Evolutionary conservation across 2,797 vertebrate species (phyloP).

Genomic region (Adrianichthys oophorus): DNA sequence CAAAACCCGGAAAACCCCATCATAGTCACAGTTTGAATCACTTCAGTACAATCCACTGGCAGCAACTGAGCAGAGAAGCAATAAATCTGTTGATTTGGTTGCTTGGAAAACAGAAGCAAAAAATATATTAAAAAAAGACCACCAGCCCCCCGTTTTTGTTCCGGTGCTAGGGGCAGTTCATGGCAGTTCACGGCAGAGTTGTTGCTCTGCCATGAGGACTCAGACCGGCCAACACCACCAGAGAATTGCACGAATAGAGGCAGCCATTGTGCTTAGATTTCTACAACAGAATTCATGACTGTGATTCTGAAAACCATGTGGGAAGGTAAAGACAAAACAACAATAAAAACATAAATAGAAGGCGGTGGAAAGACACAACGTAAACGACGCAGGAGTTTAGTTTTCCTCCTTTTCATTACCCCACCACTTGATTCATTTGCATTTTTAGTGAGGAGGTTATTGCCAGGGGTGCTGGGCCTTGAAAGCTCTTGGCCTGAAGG

Average conservation of each 20-base stretch:
- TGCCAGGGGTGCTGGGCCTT: constrained; percentile 52
- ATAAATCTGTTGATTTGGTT: constrained; percentile 58
- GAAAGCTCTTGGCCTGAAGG: constrained; percentile 61
- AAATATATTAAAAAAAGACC: constrained; percentile 1
- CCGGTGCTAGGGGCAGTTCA: constrained; percentile 45
- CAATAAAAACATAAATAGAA: constrained; percentile 2
- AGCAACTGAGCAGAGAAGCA: constrained; percentile 61
- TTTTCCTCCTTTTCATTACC: constrained; percentile 31
- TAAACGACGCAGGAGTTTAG: constrained; percentile 4
- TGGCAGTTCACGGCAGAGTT: constrained; percentile 19
- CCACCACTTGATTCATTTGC: constrained; percentile 52
- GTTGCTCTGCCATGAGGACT: constrained; percentile 42
- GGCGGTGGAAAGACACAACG: constrained; percentile 30
- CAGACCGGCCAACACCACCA: constrained; percentile 36
- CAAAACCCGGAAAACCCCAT: constrained; percentile 63
- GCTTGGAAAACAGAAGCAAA: constrained; percentile 18
- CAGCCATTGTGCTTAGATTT: too few species aligned
- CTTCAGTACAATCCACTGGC: constrained; percentile 65
- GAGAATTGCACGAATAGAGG: constrained; percentile 42
- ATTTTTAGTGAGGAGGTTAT: constrained; percentile 63
- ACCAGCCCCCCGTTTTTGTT: constrained; percentile 44
- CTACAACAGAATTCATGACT: too few species aligned
- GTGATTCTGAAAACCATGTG: too few species aligned
- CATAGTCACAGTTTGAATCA: constrained; percentile 70
- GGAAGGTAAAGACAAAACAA: too few species aligned